Base-by-base conservation (phyloP, 2,797 vertebrate genomes). In the Sphaeramia orbicularis region DNA sequence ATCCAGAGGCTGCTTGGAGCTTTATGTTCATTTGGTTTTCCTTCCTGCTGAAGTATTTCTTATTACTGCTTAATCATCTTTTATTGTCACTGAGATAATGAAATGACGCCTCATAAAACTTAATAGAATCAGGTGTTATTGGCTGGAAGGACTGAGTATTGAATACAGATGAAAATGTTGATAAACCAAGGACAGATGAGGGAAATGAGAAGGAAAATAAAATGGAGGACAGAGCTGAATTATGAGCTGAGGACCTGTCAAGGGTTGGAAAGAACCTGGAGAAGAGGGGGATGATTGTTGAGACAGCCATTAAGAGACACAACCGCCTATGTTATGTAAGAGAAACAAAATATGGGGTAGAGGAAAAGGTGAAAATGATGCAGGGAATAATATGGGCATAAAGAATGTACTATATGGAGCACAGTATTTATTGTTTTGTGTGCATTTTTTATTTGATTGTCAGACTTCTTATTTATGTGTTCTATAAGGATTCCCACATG, bases 91-190 rank as follows among this genome's bases (percentile, higher is more conserved):
- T 3, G 6, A 7, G 2, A 51, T 74, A 71, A 88, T 85, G 47
- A 85, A 85, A 78, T 27, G 53, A 65, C 36, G 21, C 45, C 63
- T 64, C 54, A 1, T 78, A 65, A 79, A 81, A 59, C 27, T 8
- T 62, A 76, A 81, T 75, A 12, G 37, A 76, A 69, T 78, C 35
- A 32, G 55, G 35, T 44, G 80, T 78, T 42, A 78, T 78, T 61
- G 43, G 65, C 19, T 13, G 41, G 35, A 37, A 15, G 55, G 52
- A 36, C 48, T 38, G 59, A 48, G 51, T 52, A 49, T 42, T 36
- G 16, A 48, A 49, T 65, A 65, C 57, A 52, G 10, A 10, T 50
- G 30, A 12, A 37, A 36, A 56, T 40, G 14, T 64, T 56, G 35
- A 65, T 15, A 4, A 37, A 12, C 21, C 1, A 13, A 59, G 66